phyloP scores from a whole-genome alignment of 2,888 invertebrate species.

The Apotomis capreana region DNA sequence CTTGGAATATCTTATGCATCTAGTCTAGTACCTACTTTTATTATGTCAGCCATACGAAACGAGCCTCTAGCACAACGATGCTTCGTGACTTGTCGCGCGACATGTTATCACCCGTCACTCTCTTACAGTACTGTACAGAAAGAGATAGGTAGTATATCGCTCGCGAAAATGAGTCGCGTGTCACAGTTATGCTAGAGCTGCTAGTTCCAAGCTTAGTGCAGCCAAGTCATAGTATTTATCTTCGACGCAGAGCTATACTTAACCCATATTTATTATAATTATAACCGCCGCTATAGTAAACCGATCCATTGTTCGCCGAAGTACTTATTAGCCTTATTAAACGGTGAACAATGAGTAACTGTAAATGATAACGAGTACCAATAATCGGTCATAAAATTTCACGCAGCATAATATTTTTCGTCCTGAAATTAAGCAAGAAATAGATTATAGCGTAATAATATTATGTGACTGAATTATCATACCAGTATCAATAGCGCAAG shows the following conservation, averaged over 20 bases:
- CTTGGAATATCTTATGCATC: too few relatives aligned
- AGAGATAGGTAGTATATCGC: too few relatives aligned
- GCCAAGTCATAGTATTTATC: slow-evolving; percentile 8
- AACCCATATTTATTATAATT: slow-evolving; percentile 28
- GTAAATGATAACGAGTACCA: slow-evolving; percentile 17
- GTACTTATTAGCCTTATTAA: slow-evolving; percentile 32
- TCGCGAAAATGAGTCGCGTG: too few relatives aligned
- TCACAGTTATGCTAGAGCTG: too few relatives aligned
- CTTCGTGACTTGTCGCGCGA: too few relatives aligned
- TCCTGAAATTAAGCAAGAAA: neutral
- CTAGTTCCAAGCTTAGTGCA: neutral
- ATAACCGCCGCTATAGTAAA: slow-evolving; percentile 21
- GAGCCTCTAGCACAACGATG: too few relatives aligned
- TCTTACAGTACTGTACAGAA: too few relatives aligned
- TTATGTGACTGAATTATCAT: too few relatives aligned
- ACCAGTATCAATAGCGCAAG: too few relatives aligned
- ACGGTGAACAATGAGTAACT: slow-evolving; percentile 36
- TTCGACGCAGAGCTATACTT: slow-evolving; percentile 10
- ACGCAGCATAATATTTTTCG: neutral
- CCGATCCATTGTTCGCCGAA: slow-evolving; percentile 31
- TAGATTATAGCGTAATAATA: neutral
- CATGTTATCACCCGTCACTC: too few relatives aligned
- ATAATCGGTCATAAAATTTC: slow-evolving; percentile 8
- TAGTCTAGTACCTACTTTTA: too few relatives aligned
- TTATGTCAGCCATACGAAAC: too few relatives aligned